phyloP scores from a whole-genome alignment of 92 coral and sea anemone species.

The Nematostella vectensis region DNA sequence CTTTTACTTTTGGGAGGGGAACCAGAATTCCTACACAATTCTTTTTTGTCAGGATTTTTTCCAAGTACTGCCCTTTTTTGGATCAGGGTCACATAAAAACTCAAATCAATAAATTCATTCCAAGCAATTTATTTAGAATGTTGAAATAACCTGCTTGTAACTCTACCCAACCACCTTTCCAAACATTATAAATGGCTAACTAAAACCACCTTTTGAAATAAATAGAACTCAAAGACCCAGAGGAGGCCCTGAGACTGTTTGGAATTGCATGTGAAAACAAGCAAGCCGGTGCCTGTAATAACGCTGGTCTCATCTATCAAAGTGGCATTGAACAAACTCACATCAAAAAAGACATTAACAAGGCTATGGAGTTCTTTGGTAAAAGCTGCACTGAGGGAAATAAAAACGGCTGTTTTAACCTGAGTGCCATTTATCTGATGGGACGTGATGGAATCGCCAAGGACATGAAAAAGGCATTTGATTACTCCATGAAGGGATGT shows the following conservation, averaged over 20 bases:
- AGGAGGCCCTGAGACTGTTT: conserved; percentile 75
- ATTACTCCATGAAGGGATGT: conserved; percentile 80
- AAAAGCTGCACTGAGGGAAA: conserved; percentile 71
- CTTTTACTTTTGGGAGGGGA: no score
- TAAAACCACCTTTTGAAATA: no score
- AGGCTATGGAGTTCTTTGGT: conserved; percentile 65
- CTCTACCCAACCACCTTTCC: no score
- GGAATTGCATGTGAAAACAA: conserved; percentile 65
- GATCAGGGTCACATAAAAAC: no score
- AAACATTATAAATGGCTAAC: no score
- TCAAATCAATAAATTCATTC: no score
- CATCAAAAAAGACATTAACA: conserved; percentile 60
- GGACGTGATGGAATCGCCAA: conserved; percentile 80
- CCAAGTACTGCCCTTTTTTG: no score
- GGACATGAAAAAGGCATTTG: conserved; percentile 85
- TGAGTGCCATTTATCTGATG: conserved; percentile 72
- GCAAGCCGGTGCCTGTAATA: conserved; percentile 85
- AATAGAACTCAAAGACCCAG: conserved; percentile 83
- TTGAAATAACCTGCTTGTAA: no score
- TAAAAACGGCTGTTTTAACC: conserved; percentile 88
- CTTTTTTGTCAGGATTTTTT: no score
- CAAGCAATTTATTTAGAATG: no score
- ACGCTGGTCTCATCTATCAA: conserved; percentile 92
- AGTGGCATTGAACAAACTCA: conserved; percentile 72
- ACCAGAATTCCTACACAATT: no score